Percentiles rank a stretch among this genome's conserved stretches.
Conservation (phyloP, 2,797 vertebrate species). For the Hyperoplus immaculatus region DNA sequence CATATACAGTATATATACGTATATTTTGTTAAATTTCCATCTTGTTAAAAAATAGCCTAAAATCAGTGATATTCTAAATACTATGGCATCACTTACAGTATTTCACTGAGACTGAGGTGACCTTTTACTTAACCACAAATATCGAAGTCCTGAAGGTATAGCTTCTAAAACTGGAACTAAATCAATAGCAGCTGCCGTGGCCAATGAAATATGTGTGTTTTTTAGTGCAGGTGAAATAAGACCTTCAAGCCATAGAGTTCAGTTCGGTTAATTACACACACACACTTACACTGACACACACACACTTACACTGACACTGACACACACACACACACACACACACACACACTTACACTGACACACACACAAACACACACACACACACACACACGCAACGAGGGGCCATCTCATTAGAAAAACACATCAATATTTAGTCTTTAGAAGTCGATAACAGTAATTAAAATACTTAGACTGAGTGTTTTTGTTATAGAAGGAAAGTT, state of each 20-base stretch:
- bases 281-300: too few species aligned
- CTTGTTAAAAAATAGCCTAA: neutral
- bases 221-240: too few species aligned
- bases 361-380: too few species aligned
- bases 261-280: constrained; percentile 15
- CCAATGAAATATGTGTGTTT: too few species aligned
- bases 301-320: too few species aligned
- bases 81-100: neutral
- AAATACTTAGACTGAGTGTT: neutral
- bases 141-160: neutral
- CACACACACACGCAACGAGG: neutral
- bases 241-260: constrained; percentile 8
- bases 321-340: too few species aligned
- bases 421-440: constrained; percentile 10
- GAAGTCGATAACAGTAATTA: neutral
- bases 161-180: constrained; percentile 5
- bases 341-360: too few species aligned
- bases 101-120: too few species aligned
- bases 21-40: neutral
- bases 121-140: neutral
- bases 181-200: constrained; percentile 19
- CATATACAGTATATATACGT: neutral
- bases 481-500: neutral
- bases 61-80: neutral
- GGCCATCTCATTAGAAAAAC: neutral